phyloP scores from a whole-genome alignment of 2,888 invertebrate genomes.

The Cosmopolites sordidus region DNA sequence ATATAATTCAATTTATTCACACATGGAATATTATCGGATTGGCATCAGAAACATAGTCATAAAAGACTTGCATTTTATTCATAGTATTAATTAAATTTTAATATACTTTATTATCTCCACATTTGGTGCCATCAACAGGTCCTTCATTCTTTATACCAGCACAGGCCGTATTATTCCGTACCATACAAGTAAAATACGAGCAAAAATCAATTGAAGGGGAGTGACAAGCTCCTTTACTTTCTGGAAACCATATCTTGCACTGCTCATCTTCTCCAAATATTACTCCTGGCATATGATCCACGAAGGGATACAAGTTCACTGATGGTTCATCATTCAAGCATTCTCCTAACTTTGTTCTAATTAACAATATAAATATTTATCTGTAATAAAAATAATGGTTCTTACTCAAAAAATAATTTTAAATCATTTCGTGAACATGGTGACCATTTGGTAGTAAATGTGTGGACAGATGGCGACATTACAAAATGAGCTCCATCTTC shows the following conservation, averaged over 20 bases:
- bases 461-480: not conserved
- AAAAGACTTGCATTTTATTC: too few relatives aligned
- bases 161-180: not conserved
- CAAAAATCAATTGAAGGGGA: not conserved
- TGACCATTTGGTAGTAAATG: not conserved
- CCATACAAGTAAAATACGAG: not conserved
- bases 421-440: not conserved
- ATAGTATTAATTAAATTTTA: too few relatives aligned
- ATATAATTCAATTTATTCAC: too few relatives aligned
- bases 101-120: not conserved
- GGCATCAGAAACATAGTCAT: too few relatives aligned
- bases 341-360: constrained; percentile 55
- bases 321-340: constrained; percentile 63
- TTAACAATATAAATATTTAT: not conserved
- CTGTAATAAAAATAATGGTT: not conserved
- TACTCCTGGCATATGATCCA: constrained; percentile 59
- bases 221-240: constrained; percentile 30
- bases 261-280: constrained; percentile 64
- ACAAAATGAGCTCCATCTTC: not conserved
- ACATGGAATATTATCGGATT: too few relatives aligned
- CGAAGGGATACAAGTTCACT: constrained; percentile 52
- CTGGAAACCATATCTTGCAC: constrained; percentile 50
- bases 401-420: not conserved
- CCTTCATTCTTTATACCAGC: not conserved
- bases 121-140: not conserved